A percentile compares a stretch with the other conserved stretches of the same genome.
Conservation (phyloP, 2,797 vertebrate genomes). For the Amblyopsis hoosieri region DNA sequence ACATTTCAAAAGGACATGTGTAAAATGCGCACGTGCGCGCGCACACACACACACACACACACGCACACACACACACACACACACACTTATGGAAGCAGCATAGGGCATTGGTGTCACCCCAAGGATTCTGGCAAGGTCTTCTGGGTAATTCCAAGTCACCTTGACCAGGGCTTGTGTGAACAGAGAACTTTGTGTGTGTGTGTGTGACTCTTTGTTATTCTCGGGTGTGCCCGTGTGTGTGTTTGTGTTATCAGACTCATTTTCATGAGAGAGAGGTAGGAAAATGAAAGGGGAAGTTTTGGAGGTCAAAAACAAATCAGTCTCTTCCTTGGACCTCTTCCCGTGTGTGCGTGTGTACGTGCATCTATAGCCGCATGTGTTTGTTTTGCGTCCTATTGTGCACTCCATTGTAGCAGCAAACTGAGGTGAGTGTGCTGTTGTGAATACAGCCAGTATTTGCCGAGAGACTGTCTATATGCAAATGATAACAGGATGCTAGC, state of each 20-base stretch:
- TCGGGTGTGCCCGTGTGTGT: constrained; percentile 20
- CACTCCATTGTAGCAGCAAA: constrained; percentile 55
- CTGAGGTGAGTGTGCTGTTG: constrained; percentile 52
- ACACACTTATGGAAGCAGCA: constrained; percentile 48
- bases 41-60: too few species aligned
- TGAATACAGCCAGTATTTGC: constrained; percentile 59
- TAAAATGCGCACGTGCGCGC: constrained; percentile 25
- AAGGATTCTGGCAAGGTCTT: constrained; percentile 78
- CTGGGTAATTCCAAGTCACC: constrained; percentile 79
- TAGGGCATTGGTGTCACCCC: constrained; percentile 73
- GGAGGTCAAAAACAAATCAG: constrained; percentile 74
- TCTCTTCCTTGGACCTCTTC: constrained; percentile 12
- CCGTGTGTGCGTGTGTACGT: constrained; percentile 2
- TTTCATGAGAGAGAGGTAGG: constrained; percentile 55
- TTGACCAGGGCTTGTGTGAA: constrained; percentile 55
- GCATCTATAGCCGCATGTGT: constrained; percentile 16
- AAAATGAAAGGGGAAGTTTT: constrained; percentile 68
- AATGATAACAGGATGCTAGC: constrained; percentile 68
- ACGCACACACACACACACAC: constrained; percentile 17
- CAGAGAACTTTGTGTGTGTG: constrained; percentile 11
- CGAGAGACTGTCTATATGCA: constrained; percentile 77
- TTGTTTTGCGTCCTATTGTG: constrained; percentile 19
- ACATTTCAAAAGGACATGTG: constrained; percentile 70
- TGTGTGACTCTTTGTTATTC: not conserved
- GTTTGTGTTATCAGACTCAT: constrained; percentile 44